These are phyloP conservation scores for Malurus splendens DNA, from an alignment of 2,797 vertebrate genomes.

Conservation along the genomic window DNA sequence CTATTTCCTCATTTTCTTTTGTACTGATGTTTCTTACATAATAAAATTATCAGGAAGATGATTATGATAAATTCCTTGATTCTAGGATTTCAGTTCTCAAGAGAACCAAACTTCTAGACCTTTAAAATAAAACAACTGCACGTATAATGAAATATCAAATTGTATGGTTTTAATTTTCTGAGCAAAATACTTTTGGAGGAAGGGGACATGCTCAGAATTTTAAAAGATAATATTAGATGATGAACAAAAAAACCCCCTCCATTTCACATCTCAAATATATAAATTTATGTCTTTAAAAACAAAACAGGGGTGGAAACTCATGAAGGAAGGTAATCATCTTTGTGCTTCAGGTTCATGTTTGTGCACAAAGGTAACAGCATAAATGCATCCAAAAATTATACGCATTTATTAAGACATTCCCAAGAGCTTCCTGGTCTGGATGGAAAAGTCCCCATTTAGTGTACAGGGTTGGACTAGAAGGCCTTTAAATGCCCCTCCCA, in stretches of 20 bases:
- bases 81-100: neutral
- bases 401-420: neutral
- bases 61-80: neutral
- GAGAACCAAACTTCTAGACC: neutral
- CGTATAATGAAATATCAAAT: neutral
- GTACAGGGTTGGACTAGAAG: neutral
- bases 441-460: neutral
- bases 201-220: neutral
- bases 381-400: neutral
- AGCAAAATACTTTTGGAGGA: neutral
- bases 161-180: neutral
- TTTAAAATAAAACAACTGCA: neutral
- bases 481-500: neutral
- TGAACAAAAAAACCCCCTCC: fast-evolving
- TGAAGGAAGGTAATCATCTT: neutral
- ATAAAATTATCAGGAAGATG: neutral
- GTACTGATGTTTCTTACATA: neutral
- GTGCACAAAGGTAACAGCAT: neutral
- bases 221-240: neutral
- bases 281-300: neutral
- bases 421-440: neutral
- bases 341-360: neutral
- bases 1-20: neutral
- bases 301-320: neutral
- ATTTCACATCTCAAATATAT: neutral